Evolutionary conservation across 2,888 invertebrate species (phyloP), one percentile per base, ranked within the genome.

Genomic region (Drosophila paracracens): DNA sequence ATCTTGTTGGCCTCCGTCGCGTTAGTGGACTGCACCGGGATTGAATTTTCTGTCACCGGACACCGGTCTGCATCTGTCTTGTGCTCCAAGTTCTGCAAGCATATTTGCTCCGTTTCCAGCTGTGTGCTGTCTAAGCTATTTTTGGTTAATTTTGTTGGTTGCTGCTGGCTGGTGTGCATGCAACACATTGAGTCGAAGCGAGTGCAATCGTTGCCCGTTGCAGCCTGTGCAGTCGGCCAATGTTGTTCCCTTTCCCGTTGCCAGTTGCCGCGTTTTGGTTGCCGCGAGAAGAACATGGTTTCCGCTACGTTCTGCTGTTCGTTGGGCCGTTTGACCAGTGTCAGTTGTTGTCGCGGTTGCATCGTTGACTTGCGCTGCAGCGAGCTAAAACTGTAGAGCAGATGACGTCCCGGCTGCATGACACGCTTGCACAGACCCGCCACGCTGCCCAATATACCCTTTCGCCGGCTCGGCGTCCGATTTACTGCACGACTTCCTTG

Each of bases 321-420:
- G 16, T 4, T 21, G 21, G 13, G 11, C 21, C 6, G 21, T 1
- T 43, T 43, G n/a, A 11, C 8, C 40, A 11, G n/a, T n/a, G 1
- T 0, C 8, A 16, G 16, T 25, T 25, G 25, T 25, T 25, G 46
- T 8, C 46, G 25, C 16, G 8, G 25, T 16, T 46, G 46, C 46
- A 21, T 0, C 0, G 29, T 2, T 4, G 69, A 35, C n/a, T 56
- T 33, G 4, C 70, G 56, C 16, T 50, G 35, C 10, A 51, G 6
- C 2, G 18, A 52, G 31, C 52, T 56, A 0, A 80, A 53, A 29
- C 80, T 77, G 59, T 89, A 84, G 2, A 85, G 73, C 40, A 85
- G 31, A 43, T 84, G 68, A 0, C 79, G 84, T 1, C 87, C 76
- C 0, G 83, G 74, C 1, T 51, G 33, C 0, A 69, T 13, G 2